phyloP scores from a whole-genome alignment of 2,797 vertebrate species.

The Remorina albescens region DNA sequence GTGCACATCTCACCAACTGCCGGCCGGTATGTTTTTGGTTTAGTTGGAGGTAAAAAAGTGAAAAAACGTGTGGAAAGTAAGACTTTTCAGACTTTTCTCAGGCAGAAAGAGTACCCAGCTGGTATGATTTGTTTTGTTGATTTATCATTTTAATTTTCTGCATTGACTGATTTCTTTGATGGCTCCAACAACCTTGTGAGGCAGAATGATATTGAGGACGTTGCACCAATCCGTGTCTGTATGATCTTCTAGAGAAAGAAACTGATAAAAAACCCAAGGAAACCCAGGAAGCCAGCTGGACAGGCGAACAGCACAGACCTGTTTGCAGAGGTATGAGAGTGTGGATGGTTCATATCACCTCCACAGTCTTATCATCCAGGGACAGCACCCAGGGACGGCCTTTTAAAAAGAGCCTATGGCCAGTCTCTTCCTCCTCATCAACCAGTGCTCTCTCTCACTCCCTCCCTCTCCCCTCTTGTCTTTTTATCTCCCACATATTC shows the following conservation, averaged over 20 bases:
- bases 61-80: no score
- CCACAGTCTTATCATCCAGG: constrained; percentile 65
- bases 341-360: constrained; percentile 54
- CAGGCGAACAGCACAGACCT: constrained; percentile 27
- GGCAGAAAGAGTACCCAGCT: constrained; percentile 19
- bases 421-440: constrained; percentile 39
- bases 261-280: constrained; percentile 42
- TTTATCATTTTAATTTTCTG: constrained; percentile 55
- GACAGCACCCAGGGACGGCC: constrained; percentile 59
- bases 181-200: constrained; percentile 26
- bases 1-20: no score
- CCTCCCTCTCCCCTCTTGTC: constrained; percentile 22
- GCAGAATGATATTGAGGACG: constrained; percentile 34
- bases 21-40: no score
- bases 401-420: constrained; percentile 50
- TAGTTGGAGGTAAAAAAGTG: constrained; percentile 1
- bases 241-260: constrained; percentile 24
- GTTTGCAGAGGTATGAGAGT: constrained; percentile 44
- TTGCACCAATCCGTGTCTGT: constrained; percentile 32
- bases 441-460: not conserved
- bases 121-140: constrained; percentile 45
- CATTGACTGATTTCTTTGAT: constrained; percentile 55
- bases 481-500: constrained; percentile 37
- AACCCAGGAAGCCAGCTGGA: constrained; percentile 22
- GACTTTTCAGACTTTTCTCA: constrained; percentile 20